A percentile compares a stretch with the other conserved stretches of the same genome.
Conservation (phyloP, 2,888 invertebrate species). For the Sinelater perroti region DNA sequence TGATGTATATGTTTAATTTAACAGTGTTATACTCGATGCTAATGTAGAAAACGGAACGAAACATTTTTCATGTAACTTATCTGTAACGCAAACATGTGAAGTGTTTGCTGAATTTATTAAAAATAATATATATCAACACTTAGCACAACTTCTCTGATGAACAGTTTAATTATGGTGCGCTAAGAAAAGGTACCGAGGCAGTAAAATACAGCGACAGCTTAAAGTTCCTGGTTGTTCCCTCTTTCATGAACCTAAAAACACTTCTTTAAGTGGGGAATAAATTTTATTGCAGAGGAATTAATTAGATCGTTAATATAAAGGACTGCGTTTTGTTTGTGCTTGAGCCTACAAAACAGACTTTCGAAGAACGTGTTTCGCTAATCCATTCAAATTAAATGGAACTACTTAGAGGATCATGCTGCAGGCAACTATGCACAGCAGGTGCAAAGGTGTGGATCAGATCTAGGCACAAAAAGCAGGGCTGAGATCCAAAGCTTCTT, state of each 20-base stretch:
- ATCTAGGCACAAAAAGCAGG: too few relatives aligned
- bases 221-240: background rate
- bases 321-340: background rate
- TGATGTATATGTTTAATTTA: conserved; percentile 14
- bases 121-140: too few relatives aligned
- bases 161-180: conserved; percentile 4
- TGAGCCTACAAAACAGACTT: background rate
- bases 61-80: too few relatives aligned
- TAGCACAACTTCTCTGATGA: too few relatives aligned
- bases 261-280: conserved; percentile 19
- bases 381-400: conserved; percentile 1
- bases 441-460: too few relatives aligned
- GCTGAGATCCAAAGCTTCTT: too few relatives aligned
- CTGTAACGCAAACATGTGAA: too few relatives aligned
- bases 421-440: too few relatives aligned
- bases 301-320: conserved; percentile 11
- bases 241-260: conserved; percentile 17
- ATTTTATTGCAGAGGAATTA: conserved; percentile 15
- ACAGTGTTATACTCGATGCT: too few relatives aligned
- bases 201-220: conserved; percentile 9
- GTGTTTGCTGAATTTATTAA: too few relatives aligned
- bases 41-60: too few relatives aligned
- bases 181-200: background rate
- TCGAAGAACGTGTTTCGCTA: background rate
- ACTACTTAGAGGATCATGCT: background rate